Conservation (phyloP, 2,888 invertebrate genomes). For the Chalcis sispes region DNA sequence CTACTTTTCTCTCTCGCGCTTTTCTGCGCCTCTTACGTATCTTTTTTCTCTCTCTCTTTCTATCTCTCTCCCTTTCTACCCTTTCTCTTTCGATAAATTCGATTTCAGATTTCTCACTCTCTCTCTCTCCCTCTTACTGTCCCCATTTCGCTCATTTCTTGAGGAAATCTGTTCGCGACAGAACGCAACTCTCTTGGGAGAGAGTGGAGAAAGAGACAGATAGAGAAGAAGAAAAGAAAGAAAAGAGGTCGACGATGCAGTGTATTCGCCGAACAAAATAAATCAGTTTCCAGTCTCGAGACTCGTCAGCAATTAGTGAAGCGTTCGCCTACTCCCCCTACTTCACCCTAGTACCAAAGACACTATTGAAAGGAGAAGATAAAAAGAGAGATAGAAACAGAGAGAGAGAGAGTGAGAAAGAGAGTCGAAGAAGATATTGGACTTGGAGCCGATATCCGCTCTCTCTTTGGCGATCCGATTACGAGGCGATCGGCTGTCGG, state of each 20-base stretch:
- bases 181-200: conserved; percentile 17
- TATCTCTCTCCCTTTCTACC: conserved; percentile 4
- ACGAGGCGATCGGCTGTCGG: conserved; percentile 31
- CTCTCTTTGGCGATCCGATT: conserved; percentile 32
- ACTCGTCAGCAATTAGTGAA: conserved; percentile 43
- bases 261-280: conserved; percentile 19
- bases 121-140: conserved; percentile 1
- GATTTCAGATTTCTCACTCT: conserved; percentile 48
- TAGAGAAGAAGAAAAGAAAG: too few species aligned
- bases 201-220: too few species aligned
- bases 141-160: not conserved
- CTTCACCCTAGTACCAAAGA: not conserved
- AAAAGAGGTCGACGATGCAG: not conserved
- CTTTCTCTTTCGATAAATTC: conserved; percentile 48
- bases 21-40: conserved; percentile 6
- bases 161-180: conserved; percentile 43
- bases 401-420: not conserved
- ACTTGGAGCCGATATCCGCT: conserved; percentile 39
- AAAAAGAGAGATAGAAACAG: too few species aligned
- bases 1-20: too few species aligned
- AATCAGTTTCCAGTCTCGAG: conserved; percentile 42
- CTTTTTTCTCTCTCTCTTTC: conserved; percentile 13
- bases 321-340: conserved; percentile 14
- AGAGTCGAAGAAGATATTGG: conserved; percentile 27
- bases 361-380: too few species aligned